Evolutionary conservation across 2,797 vertebrate genomes (phyloP), one percentile per base, ranked within the genome.

Genomic region (Scarus forsteni): DNA sequence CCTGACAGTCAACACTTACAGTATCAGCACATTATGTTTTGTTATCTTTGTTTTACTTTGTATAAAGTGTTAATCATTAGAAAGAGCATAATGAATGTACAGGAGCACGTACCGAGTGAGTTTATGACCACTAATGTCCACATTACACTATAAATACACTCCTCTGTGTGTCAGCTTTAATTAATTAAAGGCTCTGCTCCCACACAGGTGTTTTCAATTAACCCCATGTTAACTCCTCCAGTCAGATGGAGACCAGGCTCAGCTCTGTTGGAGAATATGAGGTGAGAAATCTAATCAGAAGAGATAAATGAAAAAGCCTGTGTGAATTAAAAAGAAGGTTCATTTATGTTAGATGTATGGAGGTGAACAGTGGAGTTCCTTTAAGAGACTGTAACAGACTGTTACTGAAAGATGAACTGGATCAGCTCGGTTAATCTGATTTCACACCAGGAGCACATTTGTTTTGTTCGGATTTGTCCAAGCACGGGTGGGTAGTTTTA

Each of bases 181-280:
- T 55, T 16, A 34, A 44, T 40, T n/a, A 52, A 16, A 55, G 7
- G 14, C 13, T 7, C 13, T 39, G 39, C 10, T 51, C 16, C 14
- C 61, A 55, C 18, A 11, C 10, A 36, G 39, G 12, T 12, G 16
- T 46, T 61, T 50, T 61, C 61, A 18, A 42, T 71, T 40, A 66
- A 54, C 38, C 36, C 36, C 10, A 56, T 60, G 56, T 56, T 70
- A n/a, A 46, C 35, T 49, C 7, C 44, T 64, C n/a, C 3, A 44
- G 49, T 50, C 34, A 54, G 40, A 12, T 19, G 36, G 18, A 49
- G 34, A 5, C 5, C 12, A 3, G 15, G 2, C 39, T 46, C 42
- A 42, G 38, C 36, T 60, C 15, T 48, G 35, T 49, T 42, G 40
- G 46, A 42, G 59, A 52, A 38, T 16, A 10, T 27, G 13, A n/a